Conservation (phyloP, 2,113 vertebrate species). For the Rhinolophus ferrumequinum region DNA sequence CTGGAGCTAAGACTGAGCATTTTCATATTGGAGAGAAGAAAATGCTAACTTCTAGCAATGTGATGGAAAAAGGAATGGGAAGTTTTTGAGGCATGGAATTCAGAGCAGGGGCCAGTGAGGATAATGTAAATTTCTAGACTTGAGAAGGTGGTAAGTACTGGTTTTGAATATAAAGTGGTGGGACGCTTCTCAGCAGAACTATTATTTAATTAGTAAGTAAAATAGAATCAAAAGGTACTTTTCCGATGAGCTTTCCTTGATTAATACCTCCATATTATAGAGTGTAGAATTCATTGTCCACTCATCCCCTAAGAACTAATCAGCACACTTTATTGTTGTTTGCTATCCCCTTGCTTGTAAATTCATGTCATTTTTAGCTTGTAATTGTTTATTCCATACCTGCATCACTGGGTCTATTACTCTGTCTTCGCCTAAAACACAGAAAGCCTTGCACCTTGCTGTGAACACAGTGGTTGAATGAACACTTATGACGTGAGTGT, state of each 20-base stretch:
- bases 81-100: neutral
- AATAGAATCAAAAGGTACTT: slow-evolving; percentile 19
- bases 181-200: neutral
- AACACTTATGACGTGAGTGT: neutral
- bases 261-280: neutral
- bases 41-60: neutral
- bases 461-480: slow-evolving; percentile 13
- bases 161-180: slow-evolving; percentile 11
- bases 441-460: neutral
- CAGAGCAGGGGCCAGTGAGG: neutral
- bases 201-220: slow-evolving; percentile 37
- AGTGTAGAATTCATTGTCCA: neutral
- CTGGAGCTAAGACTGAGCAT: neutral
- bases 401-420: neutral
- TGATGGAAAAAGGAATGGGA: neutral
- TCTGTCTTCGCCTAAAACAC: neutral
- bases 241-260: slow-evolving; percentile 6
- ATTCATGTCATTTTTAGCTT: neutral
- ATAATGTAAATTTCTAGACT: neutral
- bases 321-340: neutral
- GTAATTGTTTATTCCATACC: neutral
- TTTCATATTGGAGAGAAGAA: neutral
- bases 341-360: neutral
- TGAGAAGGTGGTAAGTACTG: neutral
- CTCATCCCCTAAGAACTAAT: neutral